These are phyloP conservation scores for Falco novaeseelandiae DNA, from an alignment of 2,797 vertebrate genomes.

Conservation along the genomic window DNA sequence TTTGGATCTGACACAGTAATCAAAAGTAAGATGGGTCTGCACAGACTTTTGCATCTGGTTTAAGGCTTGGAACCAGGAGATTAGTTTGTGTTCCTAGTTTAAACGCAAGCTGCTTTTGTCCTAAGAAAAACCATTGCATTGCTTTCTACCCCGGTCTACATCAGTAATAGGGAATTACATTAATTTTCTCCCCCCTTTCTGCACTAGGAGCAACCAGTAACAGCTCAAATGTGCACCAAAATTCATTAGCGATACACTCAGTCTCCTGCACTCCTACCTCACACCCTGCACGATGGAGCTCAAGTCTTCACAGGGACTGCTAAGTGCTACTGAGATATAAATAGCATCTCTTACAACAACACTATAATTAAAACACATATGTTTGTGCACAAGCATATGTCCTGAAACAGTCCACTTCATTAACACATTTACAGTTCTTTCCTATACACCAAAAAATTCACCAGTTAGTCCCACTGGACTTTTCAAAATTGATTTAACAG, in stretches of 20 bases:
- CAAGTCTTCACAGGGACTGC: neutral
- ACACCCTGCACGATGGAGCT: neutral
- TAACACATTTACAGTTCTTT: conserved; percentile 1
- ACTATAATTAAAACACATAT: conserved; percentile 1
- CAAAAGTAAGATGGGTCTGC: neutral
- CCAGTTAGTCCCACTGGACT: neutral
- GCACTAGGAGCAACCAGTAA: neutral
- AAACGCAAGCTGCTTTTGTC: neutral
- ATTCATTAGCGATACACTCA: neutral
- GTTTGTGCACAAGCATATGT: neutral
- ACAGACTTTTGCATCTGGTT: neutral
- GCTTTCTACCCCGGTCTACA: neutral
- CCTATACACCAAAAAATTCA: neutral
- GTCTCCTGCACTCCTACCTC: neutral
- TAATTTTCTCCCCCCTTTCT: neutral
- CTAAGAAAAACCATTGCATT: neutral
- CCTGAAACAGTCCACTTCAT: conserved; percentile 18
- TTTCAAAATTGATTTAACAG: conserved; percentile 29
- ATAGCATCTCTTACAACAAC: neutral
- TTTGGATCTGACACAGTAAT: neutral
- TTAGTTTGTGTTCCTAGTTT: neutral
- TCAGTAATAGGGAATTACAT: neutral
- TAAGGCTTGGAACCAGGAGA: neutral
- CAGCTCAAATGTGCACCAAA: neutral
- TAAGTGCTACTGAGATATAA: neutral